Evolutionary conservation across 1,140 invertebrate species (phyloP), one percentile per base, ranked within the genome.

Genomic region (Bombus terrestris): DNA sequence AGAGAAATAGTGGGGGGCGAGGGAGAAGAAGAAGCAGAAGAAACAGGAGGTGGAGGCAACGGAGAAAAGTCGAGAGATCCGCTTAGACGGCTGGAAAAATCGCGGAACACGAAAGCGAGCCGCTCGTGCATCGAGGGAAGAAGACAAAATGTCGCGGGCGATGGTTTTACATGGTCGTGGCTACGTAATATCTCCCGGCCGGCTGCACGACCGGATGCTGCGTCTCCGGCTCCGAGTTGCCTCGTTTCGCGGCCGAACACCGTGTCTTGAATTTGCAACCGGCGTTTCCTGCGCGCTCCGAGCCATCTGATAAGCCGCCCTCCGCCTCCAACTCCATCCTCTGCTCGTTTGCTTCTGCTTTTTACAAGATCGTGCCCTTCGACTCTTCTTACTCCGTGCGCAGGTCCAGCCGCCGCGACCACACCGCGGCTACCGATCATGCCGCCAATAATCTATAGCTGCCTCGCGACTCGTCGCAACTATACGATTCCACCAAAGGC

Each of bases 81-180:
- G 84, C 79, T 85, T 74, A 53, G 84, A 75, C 79, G 78, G 43
- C 0, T 66, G 71, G 79, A 85, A 85, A 85, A 85, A 85, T 85
- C 71, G 62, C n/a, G 78, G 22, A 81, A 85, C 84, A 85, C 84
- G 84, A 85, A 85, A 85, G 84, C 83, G 62, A 75, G 79, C 84
- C 84, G 84, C 78, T 81, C 84, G 84, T 81, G 84, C 84, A 81
- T 73, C 84, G 84, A 35, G 47, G 59, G 43, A 75, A 59, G 78
- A 85, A 74, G 84, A 85, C 78, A 85, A 81, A 85, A 85, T 85
- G 84, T 85, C 84, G 84, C 83, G 71, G 77, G 77, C 57, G 69
- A 71, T 41, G 78, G 79, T 75, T 85, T 59, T 85, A 85, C 84
- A 81, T 43, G 71, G 72, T 62, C 57, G 15, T 32, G 84, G 79